phyloP scores from a whole-genome alignment of 2,888 invertebrate genomes.

The Drosophila longiperda region DNA sequence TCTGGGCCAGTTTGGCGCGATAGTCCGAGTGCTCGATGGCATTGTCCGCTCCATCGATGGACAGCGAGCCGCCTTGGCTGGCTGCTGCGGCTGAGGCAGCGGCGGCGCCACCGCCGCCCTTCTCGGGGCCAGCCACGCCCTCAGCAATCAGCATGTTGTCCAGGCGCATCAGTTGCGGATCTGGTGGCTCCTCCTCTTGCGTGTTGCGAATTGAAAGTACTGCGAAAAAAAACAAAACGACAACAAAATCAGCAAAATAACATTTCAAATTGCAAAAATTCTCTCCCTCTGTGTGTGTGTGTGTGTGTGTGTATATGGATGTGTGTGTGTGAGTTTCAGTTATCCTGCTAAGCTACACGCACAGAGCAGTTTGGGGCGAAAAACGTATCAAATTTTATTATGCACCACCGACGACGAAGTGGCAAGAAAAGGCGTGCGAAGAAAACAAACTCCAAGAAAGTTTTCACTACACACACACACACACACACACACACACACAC shows the following conservation, averaged over 20 bases:
- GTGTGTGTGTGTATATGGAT: background rate
- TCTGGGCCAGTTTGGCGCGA: constrained; percentile 98
- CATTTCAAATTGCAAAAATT: constrained; percentile 10
- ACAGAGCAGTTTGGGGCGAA: constrained; percentile 13
- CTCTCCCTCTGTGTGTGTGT: constrained; percentile 5
- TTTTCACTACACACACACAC: constrained; percentile 24
- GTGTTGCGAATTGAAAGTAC: constrained; percentile 97
- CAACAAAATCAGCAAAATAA: constrained; percentile 19
- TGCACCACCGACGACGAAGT: constrained; percentile 23
- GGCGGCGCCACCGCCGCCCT: constrained; percentile 94
- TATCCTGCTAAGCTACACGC: constrained; percentile 33
- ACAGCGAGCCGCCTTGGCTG: constrained; percentile 87
- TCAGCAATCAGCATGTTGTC: constrained; percentile 99
- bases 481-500: constrained; percentile 3
- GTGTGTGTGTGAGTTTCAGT: constrained; percentile 19
- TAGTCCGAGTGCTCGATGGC: constrained; percentile 99
- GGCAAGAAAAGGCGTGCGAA: constrained; percentile 22
- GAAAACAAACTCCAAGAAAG: constrained; percentile 11
- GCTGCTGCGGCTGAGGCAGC: constrained; percentile 96
- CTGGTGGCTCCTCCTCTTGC: constrained; percentile 99
- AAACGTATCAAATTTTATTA: constrained; percentile 63
- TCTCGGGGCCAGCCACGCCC: constrained; percentile 98
- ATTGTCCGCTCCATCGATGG: constrained; percentile 90
- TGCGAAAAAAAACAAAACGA: constrained; percentile 82
- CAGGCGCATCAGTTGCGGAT: constrained; percentile 98